Conservation (phyloP, 2,797 vertebrate genomes). For the Phrynocephalus guinanensis region DNA sequence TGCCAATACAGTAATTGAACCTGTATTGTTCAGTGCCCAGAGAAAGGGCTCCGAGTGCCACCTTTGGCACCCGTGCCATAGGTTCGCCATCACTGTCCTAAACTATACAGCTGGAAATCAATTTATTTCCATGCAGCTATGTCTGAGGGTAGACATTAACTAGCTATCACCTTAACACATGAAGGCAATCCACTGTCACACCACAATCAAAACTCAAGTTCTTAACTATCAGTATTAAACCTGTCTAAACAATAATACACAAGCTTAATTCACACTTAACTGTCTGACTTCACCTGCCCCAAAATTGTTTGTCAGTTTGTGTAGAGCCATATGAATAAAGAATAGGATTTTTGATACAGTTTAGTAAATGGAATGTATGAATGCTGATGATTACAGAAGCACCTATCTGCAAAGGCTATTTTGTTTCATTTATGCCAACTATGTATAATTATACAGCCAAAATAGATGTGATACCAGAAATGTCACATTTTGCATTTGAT, state of each 20-base stretch:
- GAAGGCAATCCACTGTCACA: not conserved
- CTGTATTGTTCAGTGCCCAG: no score
- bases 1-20: no score
- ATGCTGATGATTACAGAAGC: not conserved
- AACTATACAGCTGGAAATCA: not conserved
- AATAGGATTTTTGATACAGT: not conserved
- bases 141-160: not conserved
- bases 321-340: not conserved
- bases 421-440: not conserved
- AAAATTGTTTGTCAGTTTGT: not conserved
- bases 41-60: no score
- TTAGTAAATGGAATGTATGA: not conserved
- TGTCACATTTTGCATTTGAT: slow-evolving; percentile 2
- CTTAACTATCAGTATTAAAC: not conserved
- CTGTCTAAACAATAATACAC: not conserved
- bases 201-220: not conserved
- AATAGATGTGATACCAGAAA: slow-evolving; percentile 18
- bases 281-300: not conserved
- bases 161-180: not conserved
- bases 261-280: not conserved
- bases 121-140: not conserved
- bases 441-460: not conserved
- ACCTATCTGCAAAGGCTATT: not conserved
- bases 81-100: not conserved
- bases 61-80: no score